These are phyloP conservation scores for Octopus bimaculoides DNA, from an alignment of 1,140 invertebrate species.

Conservation along the genomic window DNA sequence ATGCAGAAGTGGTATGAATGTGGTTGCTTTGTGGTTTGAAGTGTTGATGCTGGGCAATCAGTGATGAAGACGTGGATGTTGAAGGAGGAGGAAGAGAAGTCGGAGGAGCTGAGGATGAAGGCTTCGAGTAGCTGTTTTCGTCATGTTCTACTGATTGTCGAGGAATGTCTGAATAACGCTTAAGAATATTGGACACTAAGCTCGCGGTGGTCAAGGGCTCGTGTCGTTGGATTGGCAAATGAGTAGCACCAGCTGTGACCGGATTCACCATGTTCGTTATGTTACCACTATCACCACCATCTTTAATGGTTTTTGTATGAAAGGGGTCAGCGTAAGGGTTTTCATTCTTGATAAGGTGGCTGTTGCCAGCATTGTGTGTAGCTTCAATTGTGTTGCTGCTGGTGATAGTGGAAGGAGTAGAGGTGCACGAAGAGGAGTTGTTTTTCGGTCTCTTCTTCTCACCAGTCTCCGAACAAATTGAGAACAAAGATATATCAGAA, in stretches of 20 bases:
- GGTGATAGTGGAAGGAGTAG: background rate
- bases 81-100: background rate
- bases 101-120: background rate
- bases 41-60: slow-evolving; percentile 2
- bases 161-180: background rate
- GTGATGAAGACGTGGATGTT: background rate
- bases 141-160: slow-evolving; percentile 4
- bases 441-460: slow-evolving; percentile 29
- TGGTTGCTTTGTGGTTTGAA: background rate
- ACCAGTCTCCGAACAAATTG: slow-evolving; percentile 44
- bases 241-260: background rate
- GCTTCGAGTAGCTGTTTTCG: background rate
- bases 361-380: background rate
- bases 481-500: slow-evolving; percentile 33
- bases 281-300: background rate
- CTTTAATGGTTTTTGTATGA: background rate
- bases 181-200: slow-evolving; percentile 3
- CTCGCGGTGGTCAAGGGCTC: slow-evolving; percentile 1
- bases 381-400: background rate
- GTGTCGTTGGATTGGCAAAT: slow-evolving; percentile 1
- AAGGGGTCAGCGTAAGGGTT: background rate
- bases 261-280: background rate
- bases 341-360: background rate
- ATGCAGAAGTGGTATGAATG: background rate
- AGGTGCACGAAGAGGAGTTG: background rate